Evolutionary conservation across 2,888 invertebrate genomes (phyloP).

Genomic region (Metalampra italica): DNA sequence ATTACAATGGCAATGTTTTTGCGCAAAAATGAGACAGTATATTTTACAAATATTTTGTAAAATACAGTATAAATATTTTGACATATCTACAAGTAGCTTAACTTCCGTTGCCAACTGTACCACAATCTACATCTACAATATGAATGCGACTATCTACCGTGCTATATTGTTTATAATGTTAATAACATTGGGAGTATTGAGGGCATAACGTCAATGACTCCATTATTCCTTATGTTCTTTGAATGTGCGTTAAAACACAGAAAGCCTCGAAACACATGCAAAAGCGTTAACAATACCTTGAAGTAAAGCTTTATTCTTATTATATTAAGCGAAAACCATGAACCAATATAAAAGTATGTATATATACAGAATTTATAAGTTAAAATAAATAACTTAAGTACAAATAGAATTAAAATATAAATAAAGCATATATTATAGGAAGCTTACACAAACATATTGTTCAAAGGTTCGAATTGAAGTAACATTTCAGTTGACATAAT

Average conservation of each 20-base stretch:
- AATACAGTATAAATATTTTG: too few relatives aligned
- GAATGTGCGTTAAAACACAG: slow-evolving; percentile 25
- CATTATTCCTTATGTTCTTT: slow-evolving; percentile 14
- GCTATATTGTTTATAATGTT: not conserved
- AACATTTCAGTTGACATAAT: not conserved
- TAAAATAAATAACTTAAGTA: not conserved
- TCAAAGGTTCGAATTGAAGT: too few relatives aligned
- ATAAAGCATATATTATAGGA: not conserved
- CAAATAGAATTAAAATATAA: not conserved
- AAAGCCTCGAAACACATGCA: slow-evolving; percentile 33
- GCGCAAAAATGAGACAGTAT: too few relatives aligned
- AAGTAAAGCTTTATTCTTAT: not conserved
- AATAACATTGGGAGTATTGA: slow-evolving; percentile 51
- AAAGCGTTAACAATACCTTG: slow-evolving; percentile 20
- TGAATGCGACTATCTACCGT: not conserved
- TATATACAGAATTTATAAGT: too few relatives aligned
- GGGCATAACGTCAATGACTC: slow-evolving; percentile 70
- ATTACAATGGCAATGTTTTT: too few relatives aligned
- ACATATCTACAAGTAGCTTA: too few relatives aligned
- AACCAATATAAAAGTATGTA: too few relatives aligned
- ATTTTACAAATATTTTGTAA: too few relatives aligned
- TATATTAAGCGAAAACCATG: too few relatives aligned
- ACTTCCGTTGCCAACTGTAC: too few relatives aligned
- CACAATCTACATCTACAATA: too few relatives aligned
- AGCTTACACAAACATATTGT: not conserved